Conservation (phyloP, 2,113 vertebrate species). For the Galemys pyrenaicus region DNA sequence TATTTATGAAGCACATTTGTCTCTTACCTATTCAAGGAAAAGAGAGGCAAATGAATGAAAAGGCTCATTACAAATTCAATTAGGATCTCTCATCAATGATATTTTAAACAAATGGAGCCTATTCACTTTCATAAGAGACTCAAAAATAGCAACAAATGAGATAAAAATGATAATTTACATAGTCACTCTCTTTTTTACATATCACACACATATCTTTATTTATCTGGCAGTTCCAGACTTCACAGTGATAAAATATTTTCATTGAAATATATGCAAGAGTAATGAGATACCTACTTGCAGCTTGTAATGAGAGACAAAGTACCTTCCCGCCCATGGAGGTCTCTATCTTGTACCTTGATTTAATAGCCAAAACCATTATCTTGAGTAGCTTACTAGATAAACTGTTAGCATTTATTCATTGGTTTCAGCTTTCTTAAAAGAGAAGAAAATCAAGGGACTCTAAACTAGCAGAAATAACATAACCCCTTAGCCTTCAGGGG, state of each 20-base stretch:
- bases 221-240: constrained; percentile 52
- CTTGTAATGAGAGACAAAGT: constrained; percentile 57
- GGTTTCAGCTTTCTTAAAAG: neutral
- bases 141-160: neutral
- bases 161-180: neutral
- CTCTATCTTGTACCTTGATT: neutral
- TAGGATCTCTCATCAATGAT: neutral
- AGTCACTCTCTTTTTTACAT: neutral
- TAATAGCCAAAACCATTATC: neutral
- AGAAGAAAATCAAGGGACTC: neutral
- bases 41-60: neutral
- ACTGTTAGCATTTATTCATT: neutral
- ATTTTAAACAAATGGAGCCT: neutral
- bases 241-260: constrained; percentile 66
- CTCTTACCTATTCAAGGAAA: neutral
- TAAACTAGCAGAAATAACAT: neutral
- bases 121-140: neutral
- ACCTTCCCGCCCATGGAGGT: neutral
- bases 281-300: constrained; percentile 51
- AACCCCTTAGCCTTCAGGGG: neutral
- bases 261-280: constrained; percentile 66
- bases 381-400: neutral
- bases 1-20: neutral
- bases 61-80: neutral
- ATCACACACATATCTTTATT: neutral